phyloP scores from a whole-genome alignment of 2,888 invertebrate genomes.

The Congeria kusceri region DNA sequence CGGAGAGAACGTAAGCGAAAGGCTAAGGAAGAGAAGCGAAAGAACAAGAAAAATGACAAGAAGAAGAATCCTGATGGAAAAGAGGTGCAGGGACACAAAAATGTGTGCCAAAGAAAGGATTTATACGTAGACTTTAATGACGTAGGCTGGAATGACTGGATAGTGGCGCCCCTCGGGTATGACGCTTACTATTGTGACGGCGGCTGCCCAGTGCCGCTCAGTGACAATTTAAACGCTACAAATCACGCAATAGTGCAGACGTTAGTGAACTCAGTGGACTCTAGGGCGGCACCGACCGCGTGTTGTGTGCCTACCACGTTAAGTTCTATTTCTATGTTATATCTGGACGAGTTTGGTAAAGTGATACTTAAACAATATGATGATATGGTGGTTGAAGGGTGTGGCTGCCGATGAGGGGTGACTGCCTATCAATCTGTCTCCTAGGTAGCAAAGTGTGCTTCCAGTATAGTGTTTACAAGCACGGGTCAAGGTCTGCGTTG shows the following conservation, averaged over 20 bases:
- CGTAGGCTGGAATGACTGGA: slow-evolving; percentile 99
- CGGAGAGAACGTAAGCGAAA: slow-evolving; percentile 85
- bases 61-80: slow-evolving; percentile 87
- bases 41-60: slow-evolving; percentile 88
- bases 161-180: slow-evolving; percentile 97
- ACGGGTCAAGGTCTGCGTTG: slow-evolving; percentile 1
- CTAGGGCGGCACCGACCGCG: slow-evolving; percentile 95
- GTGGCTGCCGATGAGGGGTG: slow-evolving; percentile 94
- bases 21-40: slow-evolving; percentile 87
- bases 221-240: slow-evolving; percentile 97
- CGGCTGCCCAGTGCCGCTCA: slow-evolving; percentile 96
- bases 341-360: slow-evolving; percentile 96
- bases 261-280: slow-evolving; percentile 96
- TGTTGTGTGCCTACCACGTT: slow-evolving; percentile 99
- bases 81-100: slow-evolving; percentile 87
- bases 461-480: slow-evolving; percentile 26
- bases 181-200: slow-evolving; percentile 98
- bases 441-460: slow-evolving; percentile 41
- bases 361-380: slow-evolving; percentile 99
- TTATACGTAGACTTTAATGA: slow-evolving; percentile 98
- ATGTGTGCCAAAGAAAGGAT: slow-evolving; percentile 92
- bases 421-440: slow-evolving; percentile 24
- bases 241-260: slow-evolving; percentile 99
- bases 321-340: slow-evolving; percentile 97
- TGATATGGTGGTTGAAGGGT: slow-evolving; percentile 99